A percentile compares a stretch with the other conserved stretches of the same genome.
These are phyloP conservation scores for Baryphthengus martii DNA, from an alignment of 2,113 vertebrate species.

Conservation along the genomic window DNA sequence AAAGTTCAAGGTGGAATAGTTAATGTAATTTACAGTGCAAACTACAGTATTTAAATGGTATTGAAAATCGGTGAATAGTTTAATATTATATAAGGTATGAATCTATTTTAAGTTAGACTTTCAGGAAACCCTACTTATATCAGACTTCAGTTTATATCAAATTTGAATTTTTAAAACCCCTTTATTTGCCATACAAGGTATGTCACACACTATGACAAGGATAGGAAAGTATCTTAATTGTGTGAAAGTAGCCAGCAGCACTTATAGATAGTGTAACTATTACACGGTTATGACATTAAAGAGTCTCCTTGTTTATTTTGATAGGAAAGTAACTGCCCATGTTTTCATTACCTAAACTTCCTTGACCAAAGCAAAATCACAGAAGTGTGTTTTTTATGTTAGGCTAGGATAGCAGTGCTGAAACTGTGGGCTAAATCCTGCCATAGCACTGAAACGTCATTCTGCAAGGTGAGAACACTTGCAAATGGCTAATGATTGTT, in stretches of 20 bases:
- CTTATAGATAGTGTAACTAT: not conserved
- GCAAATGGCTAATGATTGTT: not conserved
- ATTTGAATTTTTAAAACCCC: not conserved
- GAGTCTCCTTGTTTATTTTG: not conserved
- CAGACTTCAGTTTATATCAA: not conserved
- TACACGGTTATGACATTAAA: not conserved
- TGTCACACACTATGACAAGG: not conserved
- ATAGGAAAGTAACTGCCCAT: not conserved
- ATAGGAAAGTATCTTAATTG: not conserved
- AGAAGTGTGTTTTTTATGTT: rapidly evolving
- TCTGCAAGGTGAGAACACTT: not conserved
- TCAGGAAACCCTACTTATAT: not conserved
- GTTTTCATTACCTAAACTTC: not conserved
- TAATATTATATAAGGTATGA: not conserved
- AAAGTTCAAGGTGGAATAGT: not conserved
- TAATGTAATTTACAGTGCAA: not conserved
- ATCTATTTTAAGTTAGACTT: not conserved
- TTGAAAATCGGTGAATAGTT: not conserved
- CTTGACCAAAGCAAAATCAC: not conserved
- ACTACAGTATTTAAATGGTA: not conserved
- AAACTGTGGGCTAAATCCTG: not conserved
- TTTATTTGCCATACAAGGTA: not conserved
- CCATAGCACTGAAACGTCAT: not conserved
- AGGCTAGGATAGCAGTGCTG: not conserved
- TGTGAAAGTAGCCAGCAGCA: not conserved